Evolutionary conservation across 1,140 invertebrate genomes (phyloP), one percentile per base, ranked within the genome.

Genomic region (Penaeus vannamei): DNA sequence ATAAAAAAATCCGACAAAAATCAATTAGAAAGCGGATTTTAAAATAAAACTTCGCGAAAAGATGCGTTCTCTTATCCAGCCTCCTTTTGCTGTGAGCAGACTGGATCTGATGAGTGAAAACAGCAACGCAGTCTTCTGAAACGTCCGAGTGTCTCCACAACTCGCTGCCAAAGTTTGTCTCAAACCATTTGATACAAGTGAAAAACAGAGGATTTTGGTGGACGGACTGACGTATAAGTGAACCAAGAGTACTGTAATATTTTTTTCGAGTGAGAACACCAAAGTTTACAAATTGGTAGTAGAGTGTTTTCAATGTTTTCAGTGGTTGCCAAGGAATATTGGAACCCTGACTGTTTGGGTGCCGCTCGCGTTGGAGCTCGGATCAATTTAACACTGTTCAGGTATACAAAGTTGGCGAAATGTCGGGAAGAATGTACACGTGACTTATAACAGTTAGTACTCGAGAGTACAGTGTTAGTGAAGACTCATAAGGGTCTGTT

Each of bases 121-220:
- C 86, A 87, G 86, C 86, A 82, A 87, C 77, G 86, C 86, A 87
- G 86, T 87, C 86, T 87, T 87, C 76, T 87, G 86, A 87, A 87
- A 87, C 86, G 86, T 42, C 86, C 86, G 86, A 82, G 83, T 84
- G 83, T 84, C 83, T 69, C 83, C 62, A 66, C 83, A 84, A 26
- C 83, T 84, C 83, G 29, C 83, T 19, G 19, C 62, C 62, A 84
- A 84, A 84, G 61, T 84, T 84, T 84, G 62, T 69, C 64, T 46
- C 26, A 42, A 84, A 81, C 79, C 23, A 12, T 81, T 59, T 60
- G 23, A 42, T 60, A 26, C 53, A n/a, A 59, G 53, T 81, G 46
- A 46, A 59, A 53, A 53, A 53, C 53, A 53, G 53, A 53, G 53
- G 53, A 53, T 53, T 53, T 10, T 12, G 53, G 53, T 53, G 12